Conservation (phyloP, 1,140 invertebrate species). For the Drosophila aff. region DNA sequence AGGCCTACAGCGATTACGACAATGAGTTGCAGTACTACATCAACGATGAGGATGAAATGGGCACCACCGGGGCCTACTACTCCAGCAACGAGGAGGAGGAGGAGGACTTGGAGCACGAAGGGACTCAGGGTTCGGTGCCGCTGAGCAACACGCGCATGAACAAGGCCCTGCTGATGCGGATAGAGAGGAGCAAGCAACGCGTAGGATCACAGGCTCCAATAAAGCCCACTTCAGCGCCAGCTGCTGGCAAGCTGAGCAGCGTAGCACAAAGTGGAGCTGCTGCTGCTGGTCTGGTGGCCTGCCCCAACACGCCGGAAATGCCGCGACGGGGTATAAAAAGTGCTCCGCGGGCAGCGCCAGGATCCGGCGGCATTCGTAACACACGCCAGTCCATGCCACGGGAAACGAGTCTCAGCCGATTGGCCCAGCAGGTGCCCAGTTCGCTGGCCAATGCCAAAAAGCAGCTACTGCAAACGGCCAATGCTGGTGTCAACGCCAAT, state of each 20-base stretch:
- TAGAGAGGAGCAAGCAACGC: constrained; percentile 82
- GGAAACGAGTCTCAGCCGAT: constrained; percentile 80
- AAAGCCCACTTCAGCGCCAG: constrained; percentile 76
- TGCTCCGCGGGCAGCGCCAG: constrained; percentile 54
- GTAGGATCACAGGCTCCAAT: constrained; percentile 64
- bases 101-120: constrained; percentile 8
- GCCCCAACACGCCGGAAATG: constrained; percentile 86
- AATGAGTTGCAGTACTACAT: constrained; percentile 84
- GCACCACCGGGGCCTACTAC: constrained; percentile 74
- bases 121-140: constrained; percentile 48
- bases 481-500: constrained; percentile 38
- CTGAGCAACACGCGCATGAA: constrained; percentile 87
- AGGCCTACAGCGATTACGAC: constrained; percentile 80
- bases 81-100: constrained; percentile 75
- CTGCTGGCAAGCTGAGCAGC: constrained; percentile 61
- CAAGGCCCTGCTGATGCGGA: constrained; percentile 86
- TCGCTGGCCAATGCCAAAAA: constrained; percentile 82
- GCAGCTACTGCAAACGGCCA: constrained; percentile 81
- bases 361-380: constrained; percentile 40
- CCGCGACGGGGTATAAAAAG: constrained; percentile 81
- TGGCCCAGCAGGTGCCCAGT: constrained; percentile 80
- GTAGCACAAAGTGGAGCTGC: constrained; percentile 56
- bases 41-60: constrained; percentile 81
- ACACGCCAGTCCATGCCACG: constrained; percentile 81
- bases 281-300: constrained; percentile 72